phyloP scores from a whole-genome alignment of 2,113 vertebrate genomes.

The Istiophorus platypterus region DNA sequence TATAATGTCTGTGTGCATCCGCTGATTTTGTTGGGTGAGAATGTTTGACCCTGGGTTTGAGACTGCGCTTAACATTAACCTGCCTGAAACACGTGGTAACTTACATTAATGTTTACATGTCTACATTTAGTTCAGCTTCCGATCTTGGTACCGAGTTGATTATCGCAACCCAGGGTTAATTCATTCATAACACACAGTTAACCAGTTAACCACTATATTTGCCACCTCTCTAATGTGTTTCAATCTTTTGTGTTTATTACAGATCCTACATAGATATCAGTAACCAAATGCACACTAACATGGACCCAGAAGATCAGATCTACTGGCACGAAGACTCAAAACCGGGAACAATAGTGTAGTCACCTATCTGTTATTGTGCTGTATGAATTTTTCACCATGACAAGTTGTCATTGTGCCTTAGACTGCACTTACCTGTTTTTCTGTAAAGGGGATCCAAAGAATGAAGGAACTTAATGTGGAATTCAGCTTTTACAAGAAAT shows the following conservation, averaged over 20 bases:
- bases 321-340: constrained; percentile 96
- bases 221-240: constrained; percentile 40
- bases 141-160: background rate
- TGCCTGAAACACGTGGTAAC: background rate
- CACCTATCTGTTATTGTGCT: background rate
- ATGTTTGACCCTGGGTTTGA: constrained; percentile 72
- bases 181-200: constrained; percentile 21
- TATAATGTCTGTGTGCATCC: constrained; percentile 41
- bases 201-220: background rate
- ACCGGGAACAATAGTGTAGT: constrained; percentile 96
- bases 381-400: constrained; percentile 43
- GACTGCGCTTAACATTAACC: constrained; percentile 1
- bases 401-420: constrained; percentile 88
- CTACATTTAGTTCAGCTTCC: background rate
- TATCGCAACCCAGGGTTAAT: constrained; percentile 62
- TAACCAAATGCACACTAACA: constrained; percentile 78
- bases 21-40: constrained; percentile 53
- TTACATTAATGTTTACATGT: no score
- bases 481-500: constrained; percentile 9
- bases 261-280: constrained; percentile 87
- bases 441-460: constrained; percentile 61
- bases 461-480: constrained; percentile 67
- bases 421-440: constrained; percentile 72
- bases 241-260: constrained; percentile 61
- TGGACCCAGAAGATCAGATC: constrained; percentile 88